Base-by-base conservation (phyloP, 2,797 vertebrate genomes). In the Arnoldichthys spilopterus region DNA sequence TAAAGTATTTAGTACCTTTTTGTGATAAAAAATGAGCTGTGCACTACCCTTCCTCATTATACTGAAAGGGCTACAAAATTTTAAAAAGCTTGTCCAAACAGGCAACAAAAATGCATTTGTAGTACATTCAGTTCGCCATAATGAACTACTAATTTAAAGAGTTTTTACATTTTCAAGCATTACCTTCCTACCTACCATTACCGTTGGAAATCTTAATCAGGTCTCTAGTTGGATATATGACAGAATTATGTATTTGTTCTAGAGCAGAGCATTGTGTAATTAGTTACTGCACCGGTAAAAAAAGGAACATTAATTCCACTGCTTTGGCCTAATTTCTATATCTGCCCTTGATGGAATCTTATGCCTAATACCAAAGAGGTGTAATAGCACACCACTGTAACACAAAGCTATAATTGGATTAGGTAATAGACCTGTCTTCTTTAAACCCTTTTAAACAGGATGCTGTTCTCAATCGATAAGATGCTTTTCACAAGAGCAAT, bases 331-430 rank as follows among this genome's bases (percentile, higher is more conserved):
- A 53, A 70, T 70, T 70, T 32, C 67, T 26, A n/a, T 53, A 70
- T 30, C 26, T 51, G 64, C 15, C 43, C 34, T 71, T 53, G 26
- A 70, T 53, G 18, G 26, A 51, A 13, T 70, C 67, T 53, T 66
- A 56, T 16, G 18, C 40, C 64, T 45, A 70, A 63, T 0, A 63
- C 0, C 45, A 7, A 73, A 37, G 37, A 66, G 54, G n/a, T 58
- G 80, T 72, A 82, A 78, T 66, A 71, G 49, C 66, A 66, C 20
- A 82, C 76, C 62, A 43, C 22, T 75, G 37, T 64, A 78, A 74
- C 40, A 66, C 72, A 32, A 75, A 61, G 56, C 74, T 64, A 16
- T 59, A 62, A 82, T 71, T 70, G 62, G 30, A 59, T 70, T 63
- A 83, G 40, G 16, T 43, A 79, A 58, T 51, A 62, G 61, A 64